Percentiles rank a stretch among this genome's conserved stretches.
phyloP scores from a whole-genome alignment of 2,797 vertebrate species.

The Dromococcyx pavoninus region DNA sequence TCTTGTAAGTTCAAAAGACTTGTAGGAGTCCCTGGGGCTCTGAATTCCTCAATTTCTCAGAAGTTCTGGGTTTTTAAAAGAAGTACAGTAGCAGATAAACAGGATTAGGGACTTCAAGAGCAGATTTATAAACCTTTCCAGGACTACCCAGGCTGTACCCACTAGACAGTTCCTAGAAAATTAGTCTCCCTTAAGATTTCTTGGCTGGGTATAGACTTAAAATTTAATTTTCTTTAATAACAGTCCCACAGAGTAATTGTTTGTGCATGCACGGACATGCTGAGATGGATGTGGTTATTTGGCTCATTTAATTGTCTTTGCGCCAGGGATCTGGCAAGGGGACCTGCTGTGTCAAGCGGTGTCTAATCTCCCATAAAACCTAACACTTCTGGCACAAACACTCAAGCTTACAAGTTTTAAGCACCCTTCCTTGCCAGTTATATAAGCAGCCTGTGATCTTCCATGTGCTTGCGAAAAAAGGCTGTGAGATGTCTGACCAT shows the following conservation, averaged over 20 bases:
- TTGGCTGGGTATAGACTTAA: slow-evolving; percentile 16
- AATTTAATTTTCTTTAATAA: slow-evolving; percentile 64
- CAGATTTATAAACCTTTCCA: slow-evolving; percentile 30
- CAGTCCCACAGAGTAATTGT: slow-evolving; percentile 56
- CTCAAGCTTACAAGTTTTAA: slow-evolving; percentile 2
- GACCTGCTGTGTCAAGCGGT: slow-evolving; percentile 49
- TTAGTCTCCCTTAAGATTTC: slow-evolving; percentile 47
- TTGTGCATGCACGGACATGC: slow-evolving; percentile 50
- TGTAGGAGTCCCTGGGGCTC: background rate
- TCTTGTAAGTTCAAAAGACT: background rate
- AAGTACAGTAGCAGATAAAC: slow-evolving; percentile 46
- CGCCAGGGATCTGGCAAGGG: slow-evolving; percentile 40
- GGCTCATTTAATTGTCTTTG: slow-evolving; percentile 52
- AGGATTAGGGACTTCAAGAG: slow-evolving; percentile 20
- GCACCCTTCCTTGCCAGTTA: background rate
- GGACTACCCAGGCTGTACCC: background rate
- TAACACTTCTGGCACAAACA: slow-evolving; percentile 39
- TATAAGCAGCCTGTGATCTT: background rate
- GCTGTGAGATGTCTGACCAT: background rate
- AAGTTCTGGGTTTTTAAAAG: slow-evolving; percentile 11
- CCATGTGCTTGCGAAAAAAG: background rate
- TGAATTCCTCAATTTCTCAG: slow-evolving; percentile 29
- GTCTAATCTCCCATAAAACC: slow-evolving; percentile 62
- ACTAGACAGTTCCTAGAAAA: slow-evolving; percentile 53
- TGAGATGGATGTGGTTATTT: slow-evolving; percentile 66